Percentiles rank a stretch among this genome's conserved stretches.
These are phyloP conservation scores for Epinephelus coioides DNA, from an alignment of 2,797 vertebrate genomes.

Conservation along the genomic window DNA sequence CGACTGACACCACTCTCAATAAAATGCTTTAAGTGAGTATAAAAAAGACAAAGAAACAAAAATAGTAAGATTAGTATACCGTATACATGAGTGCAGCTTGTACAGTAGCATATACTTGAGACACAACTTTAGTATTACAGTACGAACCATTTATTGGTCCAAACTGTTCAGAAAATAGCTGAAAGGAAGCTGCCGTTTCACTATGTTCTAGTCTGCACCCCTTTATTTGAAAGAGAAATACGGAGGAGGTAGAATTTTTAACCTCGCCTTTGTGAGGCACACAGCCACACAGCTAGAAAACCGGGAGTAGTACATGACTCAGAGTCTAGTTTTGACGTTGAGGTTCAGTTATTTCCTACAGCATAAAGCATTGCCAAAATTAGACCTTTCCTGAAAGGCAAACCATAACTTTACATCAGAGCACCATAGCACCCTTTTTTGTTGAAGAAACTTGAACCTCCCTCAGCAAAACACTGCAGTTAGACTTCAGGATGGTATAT, in stretches of 20 bases:
- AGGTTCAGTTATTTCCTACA: constrained; percentile 28
- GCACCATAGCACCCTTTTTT: neutral
- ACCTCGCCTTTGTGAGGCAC: constrained; percentile 15
- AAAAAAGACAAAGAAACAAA: too few relatives aligned
- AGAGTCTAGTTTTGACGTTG: constrained; percentile 15
- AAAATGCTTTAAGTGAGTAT: too few relatives aligned
- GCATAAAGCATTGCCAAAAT: constrained; percentile 25
- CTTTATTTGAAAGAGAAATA: constrained; percentile 7
- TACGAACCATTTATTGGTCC: neutral
- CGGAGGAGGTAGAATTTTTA: constrained; percentile 7
- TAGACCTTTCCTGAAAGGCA: constrained; percentile 18
- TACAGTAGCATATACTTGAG: neutral
- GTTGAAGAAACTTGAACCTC: constrained; percentile 3
- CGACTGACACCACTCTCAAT: too few relatives aligned
- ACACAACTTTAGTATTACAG: neutral
- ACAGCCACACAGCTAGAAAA: constrained; percentile 6
- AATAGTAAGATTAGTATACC: too few relatives aligned
- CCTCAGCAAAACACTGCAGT: neutral
- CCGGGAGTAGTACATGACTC: constrained; percentile 15
- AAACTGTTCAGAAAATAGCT: constrained; percentile 1
- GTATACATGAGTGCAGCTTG: too few relatives aligned
- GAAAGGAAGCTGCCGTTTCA: constrained; percentile 4
- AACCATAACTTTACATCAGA: constrained; percentile 20
- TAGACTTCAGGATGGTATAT: neutral
- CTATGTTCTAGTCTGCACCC: neutral